These are phyloP conservation scores for Tachycineta bicolor DNA, from an alignment of 2,113 vertebrate species.

Conservation along the genomic window DNA sequence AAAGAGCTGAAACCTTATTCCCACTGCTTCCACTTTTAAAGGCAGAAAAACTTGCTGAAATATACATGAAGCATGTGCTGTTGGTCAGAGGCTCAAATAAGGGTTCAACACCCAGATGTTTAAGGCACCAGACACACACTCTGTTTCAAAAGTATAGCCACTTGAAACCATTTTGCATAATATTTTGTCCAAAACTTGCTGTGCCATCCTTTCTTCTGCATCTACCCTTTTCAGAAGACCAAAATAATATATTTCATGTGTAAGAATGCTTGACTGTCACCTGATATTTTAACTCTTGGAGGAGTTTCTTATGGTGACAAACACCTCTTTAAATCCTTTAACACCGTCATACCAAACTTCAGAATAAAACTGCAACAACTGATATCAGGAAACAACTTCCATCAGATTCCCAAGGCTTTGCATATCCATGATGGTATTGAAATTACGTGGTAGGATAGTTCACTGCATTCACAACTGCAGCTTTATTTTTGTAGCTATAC, in stretches of 20 bases:
- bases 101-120: neutral
- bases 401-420: neutral
- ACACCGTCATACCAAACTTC: neutral
- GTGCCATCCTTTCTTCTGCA: neutral
- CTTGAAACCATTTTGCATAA: neutral
- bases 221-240: neutral
- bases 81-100: neutral
- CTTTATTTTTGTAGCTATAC: neutral
- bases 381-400: neutral
- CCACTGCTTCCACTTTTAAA: neutral
- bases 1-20: neutral
- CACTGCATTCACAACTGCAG: neutral
- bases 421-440: accelerated
- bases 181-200: neutral
- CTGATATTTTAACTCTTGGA: neutral
- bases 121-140: neutral
- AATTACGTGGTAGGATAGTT: neutral
- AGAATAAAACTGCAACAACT: neutral
- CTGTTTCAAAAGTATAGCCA: neutral
- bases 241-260: neutral
- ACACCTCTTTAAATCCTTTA: neutral
- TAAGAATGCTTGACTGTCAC: neutral
- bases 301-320: neutral
- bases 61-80: neutral
- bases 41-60: neutral